Evolutionary conservation across 1,140 invertebrate species (phyloP), one percentile per base, ranked within the genome.

Genomic region (Harlomillsia oculata): DNA sequence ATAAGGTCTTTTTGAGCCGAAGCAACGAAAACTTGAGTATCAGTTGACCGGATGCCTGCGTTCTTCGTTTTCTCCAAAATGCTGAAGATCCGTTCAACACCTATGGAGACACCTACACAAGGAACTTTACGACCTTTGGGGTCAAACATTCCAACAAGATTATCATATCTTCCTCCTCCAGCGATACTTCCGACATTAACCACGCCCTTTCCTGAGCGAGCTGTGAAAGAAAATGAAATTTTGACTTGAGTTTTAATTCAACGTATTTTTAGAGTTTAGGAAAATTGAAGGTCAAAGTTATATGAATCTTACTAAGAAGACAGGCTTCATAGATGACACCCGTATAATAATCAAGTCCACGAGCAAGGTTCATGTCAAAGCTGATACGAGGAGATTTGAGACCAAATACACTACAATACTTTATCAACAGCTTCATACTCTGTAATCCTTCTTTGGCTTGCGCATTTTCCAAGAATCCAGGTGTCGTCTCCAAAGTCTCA

Each of bases 321-420:
- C 97, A 78, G 59, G 90, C 94, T 80, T 99, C 97, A 76, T 92
- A 99, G 67, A 99, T 99, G 37, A 97, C 82, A 37, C 96, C 97
- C 11, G 97, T 99, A 67, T 99, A 99, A 73, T 99, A 99, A 76
- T 99, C 97, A 30, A 99, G 75, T 3, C 97, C 97, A 73, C 97
- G 79, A 0, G 97, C 97, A 28, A 99, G 75, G 72, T 95, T 97
- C 58, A 99, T 75, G 73, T 99, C 95, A 72, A 99, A 98, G 6
- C 75, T 72, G 28, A 96, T 79, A 66, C 82, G 81, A 6, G 46
- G 54, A 51, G 89, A 78, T n/a, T 75, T 72, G 34, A 95, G 77
- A 13, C 83, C 84, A 63, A 85, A 84, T 6, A 93, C 69, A 25
- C 84, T 75, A 69, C 89, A 90, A 69, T 97, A 99, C 40, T 83